Conservation (phyloP, 1,140 invertebrate species). For the Ridgeia piscesae region DNA sequence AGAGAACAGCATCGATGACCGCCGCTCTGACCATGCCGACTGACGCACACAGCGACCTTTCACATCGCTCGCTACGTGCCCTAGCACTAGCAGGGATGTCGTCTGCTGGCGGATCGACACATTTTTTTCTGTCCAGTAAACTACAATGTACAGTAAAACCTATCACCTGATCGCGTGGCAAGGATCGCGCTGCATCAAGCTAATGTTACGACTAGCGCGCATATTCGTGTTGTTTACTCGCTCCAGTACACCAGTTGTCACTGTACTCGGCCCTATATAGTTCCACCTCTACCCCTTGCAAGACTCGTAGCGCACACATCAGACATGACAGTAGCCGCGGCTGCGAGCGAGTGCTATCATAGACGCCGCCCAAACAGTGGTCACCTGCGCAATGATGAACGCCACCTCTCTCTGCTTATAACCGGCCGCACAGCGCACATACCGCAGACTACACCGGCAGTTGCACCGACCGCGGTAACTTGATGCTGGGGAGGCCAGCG, state of each 20-base stretch:
- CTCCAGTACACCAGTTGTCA: neutral
- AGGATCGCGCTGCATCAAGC: neutral
- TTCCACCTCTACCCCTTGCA: neutral
- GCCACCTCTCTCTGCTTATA: neutral
- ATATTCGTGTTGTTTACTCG: neutral
- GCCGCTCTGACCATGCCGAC: neutral
- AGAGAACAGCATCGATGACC: neutral
- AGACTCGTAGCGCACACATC: neutral
- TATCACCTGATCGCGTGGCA: neutral
- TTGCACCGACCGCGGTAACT: neutral
- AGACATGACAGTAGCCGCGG: neutral
- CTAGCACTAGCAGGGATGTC: neutral
- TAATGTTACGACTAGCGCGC: neutral
- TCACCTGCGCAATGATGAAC: constrained; percentile 3
- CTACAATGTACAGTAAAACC: neutral
- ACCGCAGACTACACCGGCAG: neutral
- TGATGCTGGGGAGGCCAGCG: neutral
- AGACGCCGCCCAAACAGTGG: neutral
- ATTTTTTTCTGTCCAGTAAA: neutral
- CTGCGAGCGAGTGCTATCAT: neutral
- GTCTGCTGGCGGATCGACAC: neutral
- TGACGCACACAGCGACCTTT: neutral
- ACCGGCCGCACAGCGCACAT: neutral
- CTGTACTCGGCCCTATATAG: neutral
- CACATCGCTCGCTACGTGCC: neutral